phyloP scores from a whole-genome alignment of 2,888 invertebrate species.

The Lepetodrilus schrolli region DNA sequence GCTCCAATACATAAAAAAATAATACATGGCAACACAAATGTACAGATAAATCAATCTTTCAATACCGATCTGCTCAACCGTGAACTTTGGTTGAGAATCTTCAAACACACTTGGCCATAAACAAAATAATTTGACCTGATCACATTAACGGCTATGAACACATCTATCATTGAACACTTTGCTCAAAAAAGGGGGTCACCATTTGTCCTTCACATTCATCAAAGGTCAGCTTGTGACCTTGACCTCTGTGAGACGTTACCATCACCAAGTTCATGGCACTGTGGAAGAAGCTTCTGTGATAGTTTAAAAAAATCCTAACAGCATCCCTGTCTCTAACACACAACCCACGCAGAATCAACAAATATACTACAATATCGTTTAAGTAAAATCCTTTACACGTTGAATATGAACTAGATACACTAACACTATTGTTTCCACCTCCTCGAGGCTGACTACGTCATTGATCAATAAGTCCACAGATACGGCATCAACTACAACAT shows the following conservation, averaged over 20 bases:
- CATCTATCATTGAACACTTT: background rate
- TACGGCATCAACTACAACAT: conserved; percentile 1
- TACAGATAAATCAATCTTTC: conserved; percentile 18
- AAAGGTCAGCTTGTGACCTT: background rate
- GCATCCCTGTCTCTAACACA: conserved; percentile 10
- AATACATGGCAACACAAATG: conserved; percentile 24
- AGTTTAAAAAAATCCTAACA: too few species aligned
- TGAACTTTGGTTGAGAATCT: background rate
- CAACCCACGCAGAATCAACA: conserved; percentile 22
- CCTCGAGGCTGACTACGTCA: conserved; percentile 28
- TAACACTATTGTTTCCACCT: conserved; percentile 11
- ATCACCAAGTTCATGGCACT: conserved; percentile 21
- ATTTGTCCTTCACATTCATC: background rate
- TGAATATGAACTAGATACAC: conserved; percentile 21
- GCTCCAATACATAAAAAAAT: conserved; percentile 23
- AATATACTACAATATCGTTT: conserved; percentile 23
- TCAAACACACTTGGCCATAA: background rate
- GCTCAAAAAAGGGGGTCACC: conserved; percentile 11
- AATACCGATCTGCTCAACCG: background rate
- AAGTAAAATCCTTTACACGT: conserved; percentile 24
- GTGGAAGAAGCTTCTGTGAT: conserved; percentile 8
- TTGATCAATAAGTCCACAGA: background rate
- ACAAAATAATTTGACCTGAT: conserved; percentile 1
- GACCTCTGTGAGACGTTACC: conserved; percentile 15
- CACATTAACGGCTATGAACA: conserved; percentile 21